Base-by-base conservation (phyloP, 2,113 vertebrate genomes). In the Agapornis roseicollis region DNA sequence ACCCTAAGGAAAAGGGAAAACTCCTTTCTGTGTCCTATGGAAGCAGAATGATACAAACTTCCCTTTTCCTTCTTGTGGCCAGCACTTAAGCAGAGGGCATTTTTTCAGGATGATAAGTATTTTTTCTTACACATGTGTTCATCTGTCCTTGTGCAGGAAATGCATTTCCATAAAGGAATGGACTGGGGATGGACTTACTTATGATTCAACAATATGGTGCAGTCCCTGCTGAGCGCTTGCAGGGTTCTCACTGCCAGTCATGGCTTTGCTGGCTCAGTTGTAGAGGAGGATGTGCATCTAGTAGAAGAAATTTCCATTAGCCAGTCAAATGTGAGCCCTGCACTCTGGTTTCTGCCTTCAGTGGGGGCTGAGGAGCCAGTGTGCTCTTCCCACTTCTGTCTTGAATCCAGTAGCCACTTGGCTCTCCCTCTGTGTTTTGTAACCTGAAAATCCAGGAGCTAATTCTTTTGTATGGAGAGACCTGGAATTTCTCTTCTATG, bases 341-440 rank as follows among this genome's bases (percentile, higher is more conserved):
- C 47, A 3, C 42, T 82, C 15, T 1, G 18, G 5, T 41, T 46
- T 52, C 52, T 61, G 55, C 63, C 63, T 65, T 35, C 39, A 10
- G 20, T 1, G 0, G 27, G 52, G 27, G 15, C 8, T 35, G 12
- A 22, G 49, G 7, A 58, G n/a, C 41, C 50, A 19, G 1, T 13
- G 6, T 24, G 7, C 9, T n/a, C 12, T 41, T 79, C 56, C 25
- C 19, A 33, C 7, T 52, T 33, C 25, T 68, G 31, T 35, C 39
- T 49, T 72, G 39, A 72, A 47, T 76, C 19, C 35, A 19, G 52
- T 16, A 68, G 80, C 44, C 28, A 44, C 11, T 10, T 49, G 58
- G n/a, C 29, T 85, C 52, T 35, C n/a, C 33, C 55, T 15, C 44
- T 72, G 33, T 14, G 20, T 23, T 71, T 72, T 63, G 58, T 89